Evolutionary conservation across 2,113 vertebrate species (phyloP).

Genomic region (Charina bottae): DNA sequence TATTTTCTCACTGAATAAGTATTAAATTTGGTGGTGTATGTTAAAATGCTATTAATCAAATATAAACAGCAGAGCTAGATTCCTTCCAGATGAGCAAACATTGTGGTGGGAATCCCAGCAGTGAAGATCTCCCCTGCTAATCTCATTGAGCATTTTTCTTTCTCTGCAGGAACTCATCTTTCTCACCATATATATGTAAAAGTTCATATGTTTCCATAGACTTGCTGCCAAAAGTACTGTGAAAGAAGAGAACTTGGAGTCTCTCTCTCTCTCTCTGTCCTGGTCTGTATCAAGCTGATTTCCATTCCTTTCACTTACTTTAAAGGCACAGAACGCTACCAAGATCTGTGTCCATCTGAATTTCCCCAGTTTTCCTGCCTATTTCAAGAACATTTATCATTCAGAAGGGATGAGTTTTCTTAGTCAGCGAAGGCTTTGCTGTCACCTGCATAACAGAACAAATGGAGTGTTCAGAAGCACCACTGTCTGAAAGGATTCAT

Average conservation of each 20-base stretch:
- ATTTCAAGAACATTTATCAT: background rate
- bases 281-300: constrained; percentile 28
- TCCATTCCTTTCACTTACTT: constrained; percentile 25
- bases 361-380: background rate
- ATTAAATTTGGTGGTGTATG: constrained; percentile 48
- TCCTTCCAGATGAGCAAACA: constrained; percentile 65
- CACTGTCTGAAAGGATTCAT: background rate
- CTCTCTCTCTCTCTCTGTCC: background rate
- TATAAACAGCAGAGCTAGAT: constrained; percentile 44
- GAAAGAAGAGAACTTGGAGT: constrained; percentile 46
- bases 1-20: constrained; percentile 37
- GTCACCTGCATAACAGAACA: background rate
- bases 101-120: constrained; percentile 48
- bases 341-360: background rate
- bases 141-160: constrained; percentile 55
- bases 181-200: constrained; percentile 51
- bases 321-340: constrained; percentile 26
- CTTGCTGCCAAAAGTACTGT: constrained; percentile 51
- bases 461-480: background rate
- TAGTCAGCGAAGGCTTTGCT: background rate
- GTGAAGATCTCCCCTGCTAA: constrained; percentile 30
- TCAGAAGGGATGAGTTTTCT: background rate
- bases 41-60: constrained; percentile 40
- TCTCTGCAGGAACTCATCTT: constrained; percentile 55
- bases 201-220: constrained; percentile 60